Conservation (phyloP, 2,113 vertebrate species). For the Athene noctua region DNA sequence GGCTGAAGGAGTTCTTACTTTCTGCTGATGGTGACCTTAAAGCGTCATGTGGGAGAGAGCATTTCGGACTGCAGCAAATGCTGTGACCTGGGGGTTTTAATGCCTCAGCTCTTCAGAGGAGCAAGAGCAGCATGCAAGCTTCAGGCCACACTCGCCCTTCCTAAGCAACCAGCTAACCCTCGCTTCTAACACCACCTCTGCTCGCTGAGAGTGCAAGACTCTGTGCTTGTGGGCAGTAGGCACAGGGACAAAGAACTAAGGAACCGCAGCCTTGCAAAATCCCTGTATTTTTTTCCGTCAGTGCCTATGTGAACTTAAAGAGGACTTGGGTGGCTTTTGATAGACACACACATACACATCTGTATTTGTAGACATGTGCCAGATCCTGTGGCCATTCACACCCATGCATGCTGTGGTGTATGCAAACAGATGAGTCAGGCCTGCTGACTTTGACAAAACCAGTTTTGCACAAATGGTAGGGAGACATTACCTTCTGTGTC, state of each 20-base stretch:
- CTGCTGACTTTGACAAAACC: background rate
- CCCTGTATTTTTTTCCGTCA: background rate
- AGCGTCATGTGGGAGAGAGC: fast-evolving
- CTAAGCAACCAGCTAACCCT: background rate
- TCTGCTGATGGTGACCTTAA: background rate
- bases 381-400: background rate
- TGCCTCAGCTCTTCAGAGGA: background rate
- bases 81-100: background rate
- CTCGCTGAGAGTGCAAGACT: background rate
- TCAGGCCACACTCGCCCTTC: fast-evolving
- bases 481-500: background rate
- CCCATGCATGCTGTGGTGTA: too few relatives aligned
- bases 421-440: background rate
- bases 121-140: fast-evolving
- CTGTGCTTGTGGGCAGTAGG: background rate
- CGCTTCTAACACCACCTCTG: fast-evolving
- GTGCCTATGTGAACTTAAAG: background rate
- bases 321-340: background rate
- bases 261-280: background rate
- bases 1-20: background rate
- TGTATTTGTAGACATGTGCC: background rate
- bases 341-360: background rate
- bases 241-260: background rate
- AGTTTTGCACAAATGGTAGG: background rate
- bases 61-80: background rate